Evolutionary conservation across 2,113 vertebrate genomes (phyloP), one percentile per base, ranked within the genome.

Genomic region (Malurus elegans): DNA sequence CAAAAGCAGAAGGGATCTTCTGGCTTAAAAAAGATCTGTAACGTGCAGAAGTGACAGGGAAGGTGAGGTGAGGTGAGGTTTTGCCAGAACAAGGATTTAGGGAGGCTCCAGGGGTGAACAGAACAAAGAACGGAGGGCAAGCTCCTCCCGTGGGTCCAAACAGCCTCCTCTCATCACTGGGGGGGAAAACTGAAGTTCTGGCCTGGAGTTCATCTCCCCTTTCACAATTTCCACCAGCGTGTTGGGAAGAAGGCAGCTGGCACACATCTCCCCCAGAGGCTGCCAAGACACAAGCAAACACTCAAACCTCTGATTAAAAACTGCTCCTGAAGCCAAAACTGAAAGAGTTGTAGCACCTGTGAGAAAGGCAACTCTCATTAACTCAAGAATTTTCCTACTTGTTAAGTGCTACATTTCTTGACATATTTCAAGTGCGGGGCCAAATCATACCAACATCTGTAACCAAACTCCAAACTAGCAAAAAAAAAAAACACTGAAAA

Each of bases 371-470:
- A 40, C 20, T 1, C 70, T 53, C 67, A 75, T 67, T 79, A 88
- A n/a, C 20, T 65, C 87, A 45, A 91, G 81, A 95, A 96, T 94
- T 92, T 93, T 94, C 96, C 95, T 70, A 58, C 67, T 93, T 60
- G 56, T 79, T 66, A 65, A 91, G 38, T 8, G 18, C 31, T 47
- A 14, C 40, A 8, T 76, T 95, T 85, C 58, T 85, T 82, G 45
- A 84, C 8, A 25, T 7, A 9, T 79, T 82, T 95, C 70, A 85
- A 93, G 18, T 1, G 58, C 58, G 4, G 34, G 36, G 78, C 62
- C 65, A 71, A 79, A 92, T 53, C 26, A 42, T 34, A 65, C 5
- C 79, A 79, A 54, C 79, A 93, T 50, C 81, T 94, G 79, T 32
- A 90, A 88, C 5, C 69, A 75, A 93, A 92, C 36, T 57, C 50